Percentiles rank a stretch among this genome's conserved stretches.
Evolutionary conservation across 2,888 invertebrate species (phyloP).

Genomic region (Trissolcus brochymenae): DNA sequence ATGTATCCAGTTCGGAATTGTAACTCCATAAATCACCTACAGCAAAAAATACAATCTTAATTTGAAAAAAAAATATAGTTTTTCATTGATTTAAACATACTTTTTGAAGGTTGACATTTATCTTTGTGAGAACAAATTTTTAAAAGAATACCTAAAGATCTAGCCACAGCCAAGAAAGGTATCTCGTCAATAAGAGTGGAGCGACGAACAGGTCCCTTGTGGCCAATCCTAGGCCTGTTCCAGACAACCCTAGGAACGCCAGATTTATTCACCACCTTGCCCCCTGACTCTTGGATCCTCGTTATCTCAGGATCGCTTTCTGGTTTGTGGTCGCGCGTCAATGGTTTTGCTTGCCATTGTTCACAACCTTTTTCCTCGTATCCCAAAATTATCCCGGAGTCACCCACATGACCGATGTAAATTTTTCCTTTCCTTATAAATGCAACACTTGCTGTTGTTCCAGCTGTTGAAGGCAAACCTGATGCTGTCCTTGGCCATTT

Average conservation of each 20-base stretch:
- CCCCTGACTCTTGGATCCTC: conserved; percentile 88
- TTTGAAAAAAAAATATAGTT: background rate
- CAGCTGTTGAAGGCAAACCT: conserved; percentile 96
- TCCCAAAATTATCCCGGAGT: conserved; percentile 95
- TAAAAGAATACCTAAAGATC: conserved; percentile 84
- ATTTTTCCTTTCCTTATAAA: conserved; percentile 96
- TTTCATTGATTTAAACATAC: background rate
- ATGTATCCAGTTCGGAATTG: conserved; percentile 92
- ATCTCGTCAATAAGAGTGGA: conserved; percentile 95
- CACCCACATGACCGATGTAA: conserved; percentile 99
- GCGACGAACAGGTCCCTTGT: conserved; percentile 90
- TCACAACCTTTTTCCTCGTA: conserved; percentile 84
- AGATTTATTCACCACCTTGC: conserved; percentile 86
- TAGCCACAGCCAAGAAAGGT: conserved; percentile 96
- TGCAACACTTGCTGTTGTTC: conserved; percentile 97
- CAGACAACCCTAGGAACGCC: conserved; percentile 98
- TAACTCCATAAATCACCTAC: conserved; percentile 97
- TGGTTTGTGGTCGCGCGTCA: conserved; percentile 97
- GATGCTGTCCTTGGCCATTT: conserved; percentile 98
- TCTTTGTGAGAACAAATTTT: background rate
- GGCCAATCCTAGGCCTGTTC: conserved; percentile 92
- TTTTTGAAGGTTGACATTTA: background rate
- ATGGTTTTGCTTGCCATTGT: conserved; percentile 87
- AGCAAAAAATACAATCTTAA: background rate
- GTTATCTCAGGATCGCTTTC: conserved; percentile 89